Evolutionary conservation across 37 sponge, comb jelly and placozoan genomes (phyloP), one percentile per base, ranked within the genome.

Genomic region (Cliona cf. orientalis): DNA sequence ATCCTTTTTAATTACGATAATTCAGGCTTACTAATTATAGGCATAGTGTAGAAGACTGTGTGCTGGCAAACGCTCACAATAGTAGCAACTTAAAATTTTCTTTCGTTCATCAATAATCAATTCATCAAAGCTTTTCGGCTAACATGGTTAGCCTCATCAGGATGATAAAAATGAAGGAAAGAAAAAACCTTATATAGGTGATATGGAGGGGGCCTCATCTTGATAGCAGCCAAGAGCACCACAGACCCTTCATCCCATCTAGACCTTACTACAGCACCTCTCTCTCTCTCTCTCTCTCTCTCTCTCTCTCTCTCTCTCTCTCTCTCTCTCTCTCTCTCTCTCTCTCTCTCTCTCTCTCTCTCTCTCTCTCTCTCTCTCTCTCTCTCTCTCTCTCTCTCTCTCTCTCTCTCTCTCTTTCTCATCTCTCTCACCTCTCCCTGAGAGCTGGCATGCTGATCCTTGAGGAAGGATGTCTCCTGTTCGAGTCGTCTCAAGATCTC

Each of bases 381-480:
- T 25, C 63, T 7, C 63, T 21, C 63, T 25, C 63, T 25, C 63
- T 25, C 63, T 25, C 63, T 25, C 63, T 25, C 63, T 25, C 63
- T 25, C 63, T 25, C 63, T 25, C 63, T 6, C 63, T 25, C 28
- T 7, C 28, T 25, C 69, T 6, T 41, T 9, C 69, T 37, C 40
- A 7, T 7, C 17, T 38, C n/a, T 23, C 62, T 38, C 3, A 81
- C 82, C 70, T 81, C 82, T 14, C 42, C 14, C 63, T 61, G 21
- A 34, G 63, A 39, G 5, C 72, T 36, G 19, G 1, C 6, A 75
- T 83, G 83, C 56, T 74, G 75, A 37, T 49, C 36, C 28, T 60
- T 29, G 21, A 83, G 66, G 33, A 36, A 74, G 36, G 38, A 1
- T 22, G 83, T 83, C 63, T 74, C 66, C 23, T 83, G 57, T 34